A percentile compares a stretch with the other conserved stretches of the same genome.
These are phyloP conservation scores for Pherbina coryleti DNA, from an alignment of 2,888 invertebrate genomes.

Conservation along the genomic window DNA sequence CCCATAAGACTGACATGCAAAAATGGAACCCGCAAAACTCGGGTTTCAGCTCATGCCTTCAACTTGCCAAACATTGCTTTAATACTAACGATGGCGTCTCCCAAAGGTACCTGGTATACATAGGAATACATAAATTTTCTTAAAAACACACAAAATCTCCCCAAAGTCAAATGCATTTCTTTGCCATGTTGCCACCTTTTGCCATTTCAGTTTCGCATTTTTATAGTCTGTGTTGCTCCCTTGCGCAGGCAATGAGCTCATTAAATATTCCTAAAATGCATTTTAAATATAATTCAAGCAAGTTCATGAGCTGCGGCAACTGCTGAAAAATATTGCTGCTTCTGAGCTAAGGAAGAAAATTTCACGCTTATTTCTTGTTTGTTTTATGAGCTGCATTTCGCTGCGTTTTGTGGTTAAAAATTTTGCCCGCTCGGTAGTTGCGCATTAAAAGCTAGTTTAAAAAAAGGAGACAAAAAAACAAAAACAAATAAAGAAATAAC, in stretches of 20 bases:
- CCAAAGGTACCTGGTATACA: neutral
- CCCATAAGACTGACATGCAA: neutral
- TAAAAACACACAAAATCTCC: neutral
- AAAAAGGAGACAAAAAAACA: neutral
- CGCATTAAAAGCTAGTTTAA: neutral
- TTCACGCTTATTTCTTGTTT: slow-evolving; percentile 32
- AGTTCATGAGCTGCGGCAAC: neutral
- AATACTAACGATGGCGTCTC: neutral
- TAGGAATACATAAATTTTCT: neutral
- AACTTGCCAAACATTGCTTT: neutral
- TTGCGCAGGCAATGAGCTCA: slow-evolving; percentile 8
- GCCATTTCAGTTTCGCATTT: neutral
- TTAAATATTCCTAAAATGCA: slow-evolving; percentile 35
- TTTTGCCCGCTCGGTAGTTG: neutral
- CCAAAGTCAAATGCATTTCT: neutral
- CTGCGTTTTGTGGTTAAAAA: slow-evolving; percentile 2
- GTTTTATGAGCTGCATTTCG: slow-evolving; percentile 27
- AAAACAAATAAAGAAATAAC: neutral
- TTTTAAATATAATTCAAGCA: slow-evolving; percentile 32
- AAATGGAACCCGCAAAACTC: neutral
- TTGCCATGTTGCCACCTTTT: slow-evolving; percentile 6
- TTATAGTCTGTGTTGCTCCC: neutral
- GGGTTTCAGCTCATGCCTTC: neutral
- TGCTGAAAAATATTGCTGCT: neutral
- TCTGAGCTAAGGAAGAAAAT: neutral